Evolutionary conservation across 2,797 vertebrate genomes (phyloP), one percentile per base, ranked within the genome.

Genomic region (Ispidina picta): DNA sequence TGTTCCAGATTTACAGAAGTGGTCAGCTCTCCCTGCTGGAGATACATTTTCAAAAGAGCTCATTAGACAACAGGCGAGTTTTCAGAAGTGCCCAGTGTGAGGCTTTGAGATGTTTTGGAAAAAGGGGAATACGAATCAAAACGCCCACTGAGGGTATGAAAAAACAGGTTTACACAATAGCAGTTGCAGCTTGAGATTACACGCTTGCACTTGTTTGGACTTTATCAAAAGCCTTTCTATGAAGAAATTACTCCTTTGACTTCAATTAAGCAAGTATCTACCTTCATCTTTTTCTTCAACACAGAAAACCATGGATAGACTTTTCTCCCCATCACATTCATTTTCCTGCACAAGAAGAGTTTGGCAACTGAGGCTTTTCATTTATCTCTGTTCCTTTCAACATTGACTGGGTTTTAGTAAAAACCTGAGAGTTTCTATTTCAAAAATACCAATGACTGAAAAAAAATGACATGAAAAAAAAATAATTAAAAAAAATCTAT

Each of bases 1-100:
- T 75, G 63, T 75, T 91, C 54, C 85, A 71, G 55, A 88, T 92
- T 94, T 87, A 64, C 65, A 80, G 46, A 70, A 80, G 31, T 59
- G 68, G 62, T 54, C 85, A 74, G 62, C 41, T 84, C 26, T 83
- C 62, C 75, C 37, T 55, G 0, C 4, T 75, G 73, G 56, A 89
- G 73, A 77, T 59, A 72, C 6, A 0, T 80, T 90, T 92, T 90
- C 62, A 87, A 83, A 90, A 72, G 72, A 64, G 51, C 43, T 92
- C 62, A 51, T 77, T 54, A 87, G 82, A n/a, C 79, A 90, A 71
- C 0, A 0, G 65, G n/a, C 5, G 12, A 37, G 49, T 83, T 94
- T 87, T 77, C 65, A 83, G 29, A 87, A 73, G 33, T 31, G 54
- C 65, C 62, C 58, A 56, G 26, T 69, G 35, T 83, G 84, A 37